Evolutionary conservation across 2,797 vertebrate genomes (phyloP), one percentile per base, ranked within the genome.

Genomic region (Geotrypetes seraphini): DNA sequence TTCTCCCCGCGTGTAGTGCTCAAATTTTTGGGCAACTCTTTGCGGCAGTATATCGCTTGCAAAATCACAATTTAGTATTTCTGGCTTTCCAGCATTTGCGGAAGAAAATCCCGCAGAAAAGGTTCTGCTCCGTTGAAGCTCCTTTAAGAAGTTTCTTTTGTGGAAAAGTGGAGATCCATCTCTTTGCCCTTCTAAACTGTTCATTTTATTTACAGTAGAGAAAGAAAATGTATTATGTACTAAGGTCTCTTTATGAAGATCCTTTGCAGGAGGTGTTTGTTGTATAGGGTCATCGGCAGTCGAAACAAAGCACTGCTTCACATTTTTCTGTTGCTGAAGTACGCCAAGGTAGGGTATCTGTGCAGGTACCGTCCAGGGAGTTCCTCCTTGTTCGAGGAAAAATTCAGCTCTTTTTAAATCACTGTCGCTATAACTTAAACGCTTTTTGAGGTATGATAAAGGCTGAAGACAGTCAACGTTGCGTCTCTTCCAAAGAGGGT

Each of bases 391-490:
- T 18, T 90, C 67, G 25, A 65, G 29, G 16, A 67, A 47, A 11
- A 64, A 50, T 16, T 70, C 67, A 0, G 73, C 68, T 43, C 75
- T 84, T 57, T 87, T 68, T 46, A 98, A 76, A 33, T 87, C 77
- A 6, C 92, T 87, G 21, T 98, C 95, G 3, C 92, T 99, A 39
- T 91, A 97, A 61, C 92, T 92, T 28, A 92, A 73, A 19, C 60
- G 79, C 40, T 78, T 85, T 51, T 55, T 83, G 25, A 69, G 47
- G 21, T 31, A 67, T 25, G 73, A 70, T 30, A 76, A 65, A 22
- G 75, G 79, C 33, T 74, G 77, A 51, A 78, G 60, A 40, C 51
- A 68, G 33, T 75, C 71, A 1, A 47, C 27, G 4, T 79, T 73
- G 50, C 76, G 73, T 34, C 64, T 72, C 47, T 67, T 85, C 83